Evolutionary conservation across 2,888 invertebrate genomes (phyloP).

Genomic region (Aphidius colemani): DNA sequence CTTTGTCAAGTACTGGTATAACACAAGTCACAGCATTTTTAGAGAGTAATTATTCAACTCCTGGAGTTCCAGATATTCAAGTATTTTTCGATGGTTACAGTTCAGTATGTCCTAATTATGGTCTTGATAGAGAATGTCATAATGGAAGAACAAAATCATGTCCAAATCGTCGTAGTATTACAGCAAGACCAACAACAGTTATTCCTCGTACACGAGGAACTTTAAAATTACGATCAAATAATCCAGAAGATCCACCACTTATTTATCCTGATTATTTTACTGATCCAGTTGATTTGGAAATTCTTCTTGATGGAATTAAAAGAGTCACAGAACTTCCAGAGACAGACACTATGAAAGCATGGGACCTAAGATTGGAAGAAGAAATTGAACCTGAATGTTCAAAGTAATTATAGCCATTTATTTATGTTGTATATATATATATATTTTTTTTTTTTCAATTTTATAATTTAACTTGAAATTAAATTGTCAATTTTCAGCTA

Average conservation of each 20-base stretch:
- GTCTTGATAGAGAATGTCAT: constrained; percentile 45
- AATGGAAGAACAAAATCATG: constrained; percentile 43
- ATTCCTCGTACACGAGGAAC: constrained; percentile 61
- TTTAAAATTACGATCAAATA: constrained; percentile 66
- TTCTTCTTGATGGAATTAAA: constrained; percentile 66
- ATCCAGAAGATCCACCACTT: constrained; percentile 71
- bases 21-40: constrained; percentile 56
- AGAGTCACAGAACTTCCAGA: constrained; percentile 65
- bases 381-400: constrained; percentile 64
- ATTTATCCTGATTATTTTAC: constrained; percentile 76
- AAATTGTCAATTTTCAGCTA: constrained; percentile 50
- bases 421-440: not conserved
- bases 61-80: constrained; percentile 56
- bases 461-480: too few relatives aligned
- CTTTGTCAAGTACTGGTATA: constrained; percentile 58
- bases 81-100: constrained; percentile 60
- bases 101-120: constrained; percentile 50
- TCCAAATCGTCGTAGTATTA: constrained; percentile 52
- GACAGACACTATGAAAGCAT: constrained; percentile 66
- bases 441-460: not conserved
- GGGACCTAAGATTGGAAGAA: constrained; percentile 65
- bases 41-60: constrained; percentile 49
- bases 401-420: constrained; percentile 51
- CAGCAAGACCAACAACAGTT: constrained; percentile 50
- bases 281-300: constrained; percentile 66